Base-by-base conservation (phyloP, 2,888 invertebrate species). In the Rotaria sp. region DNA sequence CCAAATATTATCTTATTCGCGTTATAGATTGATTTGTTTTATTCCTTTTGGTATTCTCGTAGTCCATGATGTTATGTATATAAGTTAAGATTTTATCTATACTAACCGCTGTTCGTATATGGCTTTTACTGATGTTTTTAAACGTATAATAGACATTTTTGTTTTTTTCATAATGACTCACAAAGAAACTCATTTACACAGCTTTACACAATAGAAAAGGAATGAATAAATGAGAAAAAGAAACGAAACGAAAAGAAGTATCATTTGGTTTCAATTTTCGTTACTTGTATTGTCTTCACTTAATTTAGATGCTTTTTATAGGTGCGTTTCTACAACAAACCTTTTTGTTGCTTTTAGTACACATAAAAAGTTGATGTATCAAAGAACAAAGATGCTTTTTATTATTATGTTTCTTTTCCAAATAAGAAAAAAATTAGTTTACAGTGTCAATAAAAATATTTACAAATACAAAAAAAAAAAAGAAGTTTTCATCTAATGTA, bases 201-300 rank as follows among this genome's bases (percentile, higher is more conserved):
- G 30, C 15, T 30, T 35, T 67, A 35, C 35, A 67, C 21, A 67
- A 67, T 18, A 35, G 67, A 26, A 38, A 30, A 38, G 35, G 67
- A 35, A 67, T 67, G 67, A 67, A 35, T 67, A 35, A 38, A 30
- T 35, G 35, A 67, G 15, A 67, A 21, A 35, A 67, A 26, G 10
- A 38, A 30, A 30, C 30, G 30, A 59, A 59, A 30, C 15, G 26
- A 55, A 30, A 8, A n/a, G 30, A 35, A 35, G 67, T 35, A 67
- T 67, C 67, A 67, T 67, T 67, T 67, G 67, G 67, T 67, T 67
- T 67, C 67, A 67, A 67, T 67, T 67, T 67, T 67, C 67, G 30
- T 67, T 67, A 35, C 5, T 35, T 67, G 15, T 67, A 5, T 67
- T 35, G 35, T 21, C 21, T 67, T 30, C 0, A 15, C 21, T 67